Evolutionary conservation across 1,140 invertebrate species (phyloP), one percentile per base, ranked within the genome.

Genomic region (Vanessa tameamea): DNA sequence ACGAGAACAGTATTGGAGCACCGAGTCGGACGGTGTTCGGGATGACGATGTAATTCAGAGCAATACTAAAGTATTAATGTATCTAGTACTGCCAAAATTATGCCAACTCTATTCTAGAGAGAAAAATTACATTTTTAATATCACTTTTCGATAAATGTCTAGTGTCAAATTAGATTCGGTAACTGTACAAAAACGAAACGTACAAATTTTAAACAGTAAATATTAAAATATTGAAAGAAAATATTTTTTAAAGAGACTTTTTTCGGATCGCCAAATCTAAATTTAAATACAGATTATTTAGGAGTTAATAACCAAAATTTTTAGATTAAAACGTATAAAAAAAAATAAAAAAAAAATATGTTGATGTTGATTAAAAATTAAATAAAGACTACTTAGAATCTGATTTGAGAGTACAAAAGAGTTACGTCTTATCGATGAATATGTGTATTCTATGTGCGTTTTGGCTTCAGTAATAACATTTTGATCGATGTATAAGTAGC

Each of bases 151-250:
- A 87, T 87, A 78, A 85, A 86, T 88, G 79, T 90, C 86, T 92
- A 92, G 91, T 92, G 91, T 92, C 91, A 92, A 92, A 92, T 92
- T 92, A 92, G 91, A 91, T 85, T 92, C 91, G 90, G 78, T 89
- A 91, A 88, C 90, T 91, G 91, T 92, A 92, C 91, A 92, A 92
- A 92, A 57, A 85, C 72, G 73, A 82, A 91, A 86, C 90, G 91
- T 92, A 92, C 91, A 92, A 92, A 92, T 92, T 92, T 92, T 91
- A 85, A 89, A 91, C 87, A 88, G 86, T 90, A 87, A 90, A 86
- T 88, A 80, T 87, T 79, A 84, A 87, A 84, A 83, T 79, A 79
- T 80, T 81, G 64, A 89, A 90, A 89, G 86, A 88, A 87, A 90
- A 91, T 89, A 91, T 92, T 90, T 92, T 92, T 91, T 91, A 91